Conservation (phyloP, 2,888 invertebrate genomes). For the Drosophila ezoana region DNA sequence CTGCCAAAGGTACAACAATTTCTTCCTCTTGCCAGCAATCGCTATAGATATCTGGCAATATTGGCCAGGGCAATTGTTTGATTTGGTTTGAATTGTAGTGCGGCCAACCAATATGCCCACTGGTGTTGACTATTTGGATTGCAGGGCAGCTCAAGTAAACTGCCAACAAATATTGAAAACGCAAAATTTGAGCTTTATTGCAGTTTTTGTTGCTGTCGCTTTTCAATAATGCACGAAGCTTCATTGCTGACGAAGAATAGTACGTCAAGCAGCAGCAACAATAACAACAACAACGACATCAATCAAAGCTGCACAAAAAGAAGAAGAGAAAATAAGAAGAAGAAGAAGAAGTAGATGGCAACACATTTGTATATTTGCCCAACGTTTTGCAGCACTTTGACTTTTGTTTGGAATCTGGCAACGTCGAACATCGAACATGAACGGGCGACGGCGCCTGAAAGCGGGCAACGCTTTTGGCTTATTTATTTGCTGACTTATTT, state of each 20-base stretch:
- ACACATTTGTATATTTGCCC: slow-evolving; percentile 32
- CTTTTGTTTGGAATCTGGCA: slow-evolving; percentile 18
- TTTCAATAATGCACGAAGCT: slow-evolving; percentile 69
- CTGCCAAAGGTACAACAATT: no score
- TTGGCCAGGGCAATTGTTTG: no score
- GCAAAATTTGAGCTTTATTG: slow-evolving; percentile 57
- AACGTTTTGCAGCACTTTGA: slow-evolving; percentile 26
- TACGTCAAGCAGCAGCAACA: slow-evolving; percentile 38
- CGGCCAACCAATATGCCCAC: background rate
- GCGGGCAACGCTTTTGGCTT: slow-evolving; percentile 57
- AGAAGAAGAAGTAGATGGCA: background rate
- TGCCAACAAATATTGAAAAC: slow-evolving; percentile 68
- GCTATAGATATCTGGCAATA: no score
- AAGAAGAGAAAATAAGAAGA: background rate
- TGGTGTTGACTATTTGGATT: background rate
- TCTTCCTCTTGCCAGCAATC: no score
- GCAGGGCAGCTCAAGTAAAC: slow-evolving; percentile 34
- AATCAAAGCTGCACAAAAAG: slow-evolving; percentile 5
- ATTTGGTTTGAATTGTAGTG: no score
- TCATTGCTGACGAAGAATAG: slow-evolving; percentile 47
- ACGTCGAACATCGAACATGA: background rate
- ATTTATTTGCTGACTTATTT: slow-evolving; percentile 62
- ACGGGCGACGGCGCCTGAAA: slow-evolving; percentile 14
- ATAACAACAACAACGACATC: slow-evolving; percentile 25
- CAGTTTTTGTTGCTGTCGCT: slow-evolving; percentile 56